Evolutionary conservation across 2,113 vertebrate genomes (phyloP).

Genomic region (Apodemus speciosus): DNA sequence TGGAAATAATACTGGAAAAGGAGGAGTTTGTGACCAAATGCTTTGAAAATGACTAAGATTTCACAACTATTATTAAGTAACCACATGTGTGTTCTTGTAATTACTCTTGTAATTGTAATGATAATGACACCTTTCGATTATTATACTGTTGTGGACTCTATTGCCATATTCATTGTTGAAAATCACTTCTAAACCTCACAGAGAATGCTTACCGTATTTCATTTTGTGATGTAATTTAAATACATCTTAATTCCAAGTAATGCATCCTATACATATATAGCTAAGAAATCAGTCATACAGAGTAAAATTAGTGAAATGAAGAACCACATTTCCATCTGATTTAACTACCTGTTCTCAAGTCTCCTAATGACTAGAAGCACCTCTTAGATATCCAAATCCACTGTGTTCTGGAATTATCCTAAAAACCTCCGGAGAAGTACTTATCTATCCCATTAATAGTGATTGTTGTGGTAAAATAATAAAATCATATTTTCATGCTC

Average conservation of each 20-base stretch:
- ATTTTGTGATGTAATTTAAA: conserved; percentile 32
- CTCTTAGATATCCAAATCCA: neutral
- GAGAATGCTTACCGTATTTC: neutral
- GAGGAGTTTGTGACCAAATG: conserved; percentile 6
- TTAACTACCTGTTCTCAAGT: neutral
- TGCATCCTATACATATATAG: neutral
- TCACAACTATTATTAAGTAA: neutral
- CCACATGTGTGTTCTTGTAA: neutral
- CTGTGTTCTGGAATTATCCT: neutral
- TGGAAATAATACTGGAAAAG: conserved; percentile 56
- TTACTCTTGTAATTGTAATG: conserved; percentile 29
- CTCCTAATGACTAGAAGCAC: neutral
- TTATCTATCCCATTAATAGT: neutral
- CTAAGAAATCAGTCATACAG: neutral
- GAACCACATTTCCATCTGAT: neutral
- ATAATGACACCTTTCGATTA: conserved; percentile 15
- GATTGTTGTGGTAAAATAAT: neutral
- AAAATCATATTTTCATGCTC: neutral
- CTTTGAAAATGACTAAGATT: conserved; percentile 47
- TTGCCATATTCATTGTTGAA: conserved; percentile 22
- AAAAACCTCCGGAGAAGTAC: neutral
- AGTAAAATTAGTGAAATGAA: neutral
- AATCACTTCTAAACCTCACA: neutral
- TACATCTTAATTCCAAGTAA: neutral
- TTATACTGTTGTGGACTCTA: neutral